Conservation (phyloP, 2,113 vertebrate species). For the Atherinomorus stipes region DNA sequence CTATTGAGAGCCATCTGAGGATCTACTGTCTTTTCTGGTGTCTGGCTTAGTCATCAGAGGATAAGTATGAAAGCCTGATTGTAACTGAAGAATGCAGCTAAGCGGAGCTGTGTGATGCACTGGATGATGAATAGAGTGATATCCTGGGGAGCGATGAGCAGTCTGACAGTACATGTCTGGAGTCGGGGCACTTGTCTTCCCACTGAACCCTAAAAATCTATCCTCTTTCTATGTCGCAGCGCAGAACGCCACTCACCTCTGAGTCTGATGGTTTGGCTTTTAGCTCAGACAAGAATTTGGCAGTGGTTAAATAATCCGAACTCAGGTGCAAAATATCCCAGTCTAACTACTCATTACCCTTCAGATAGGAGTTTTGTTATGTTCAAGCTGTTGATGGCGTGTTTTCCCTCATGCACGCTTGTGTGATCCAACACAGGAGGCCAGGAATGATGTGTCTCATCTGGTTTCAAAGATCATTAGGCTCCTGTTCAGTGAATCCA, state of each 20-base stretch:
- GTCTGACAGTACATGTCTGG: constrained; percentile 56
- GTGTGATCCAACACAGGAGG: constrained; percentile 34
- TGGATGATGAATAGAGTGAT: constrained; percentile 79
- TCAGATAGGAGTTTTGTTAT: background rate
- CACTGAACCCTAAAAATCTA: constrained; percentile 32
- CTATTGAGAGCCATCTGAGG: constrained; percentile 39
- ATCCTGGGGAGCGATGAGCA: constrained; percentile 58
- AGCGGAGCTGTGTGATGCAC: constrained; percentile 53
- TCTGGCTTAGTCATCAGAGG: constrained; percentile 77
- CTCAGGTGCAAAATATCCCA: constrained; percentile 8
- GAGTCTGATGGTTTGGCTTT: background rate
- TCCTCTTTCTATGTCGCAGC: background rate
- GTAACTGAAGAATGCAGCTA: constrained; percentile 66
- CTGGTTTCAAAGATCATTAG: constrained; percentile 71
- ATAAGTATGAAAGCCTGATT: constrained; percentile 72
- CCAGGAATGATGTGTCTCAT: constrained; percentile 54
- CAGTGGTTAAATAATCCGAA: background rate
- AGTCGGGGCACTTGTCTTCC: constrained; percentile 50
- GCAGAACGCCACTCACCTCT: constrained; percentile 14
- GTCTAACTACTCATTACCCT: background rate
- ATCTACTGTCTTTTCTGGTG: constrained; percentile 59
- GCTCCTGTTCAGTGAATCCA: constrained; percentile 50
- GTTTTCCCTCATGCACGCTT: constrained; percentile 14
- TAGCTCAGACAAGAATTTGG: background rate
- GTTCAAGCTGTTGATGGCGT: background rate